Percentiles rank a stretch among this genome's conserved stretches.
Evolutionary conservation across 2,797 vertebrate species (phyloP).

Genomic region (Lerista edwardsae): DNA sequence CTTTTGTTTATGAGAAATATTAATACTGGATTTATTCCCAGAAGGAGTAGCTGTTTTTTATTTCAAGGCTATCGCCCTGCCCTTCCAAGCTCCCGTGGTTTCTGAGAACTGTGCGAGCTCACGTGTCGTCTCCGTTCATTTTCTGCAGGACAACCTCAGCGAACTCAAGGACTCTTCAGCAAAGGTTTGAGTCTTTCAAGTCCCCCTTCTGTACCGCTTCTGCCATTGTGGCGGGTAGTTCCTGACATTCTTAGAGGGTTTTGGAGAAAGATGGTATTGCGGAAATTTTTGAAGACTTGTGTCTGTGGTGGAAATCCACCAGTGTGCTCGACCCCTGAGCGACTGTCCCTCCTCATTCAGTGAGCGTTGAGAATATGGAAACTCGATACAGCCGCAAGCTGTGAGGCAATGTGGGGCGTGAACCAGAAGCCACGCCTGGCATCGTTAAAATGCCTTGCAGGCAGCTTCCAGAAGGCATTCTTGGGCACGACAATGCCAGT

Average conservation of each 20-base stretch:
- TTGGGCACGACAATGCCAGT: too few species aligned
- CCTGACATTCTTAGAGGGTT: background rate
- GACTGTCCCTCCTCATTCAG: too few species aligned
- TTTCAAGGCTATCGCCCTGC: constrained; percentile 84
- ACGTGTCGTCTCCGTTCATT: constrained; percentile 99
- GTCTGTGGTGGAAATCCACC: too few species aligned
- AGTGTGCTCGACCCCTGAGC: too few species aligned
- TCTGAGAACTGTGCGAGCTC: constrained; percentile 97
- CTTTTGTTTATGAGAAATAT: constrained; percentile 72
- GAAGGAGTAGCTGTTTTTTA: constrained; percentile 91
- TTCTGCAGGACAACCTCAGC: constrained; percentile 98
- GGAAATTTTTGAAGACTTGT: too few species aligned
- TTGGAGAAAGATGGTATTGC: background rate
- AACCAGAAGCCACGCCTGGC: too few species aligned
- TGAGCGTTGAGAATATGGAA: background rate
- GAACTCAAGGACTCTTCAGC: constrained; percentile 97
- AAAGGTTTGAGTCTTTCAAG: constrained; percentile 94
- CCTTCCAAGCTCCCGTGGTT: constrained; percentile 86
- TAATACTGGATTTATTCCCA: constrained; percentile 91
- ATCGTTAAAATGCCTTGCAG: too few species aligned
- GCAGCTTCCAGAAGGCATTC: too few species aligned
- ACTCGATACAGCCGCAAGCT: background rate
- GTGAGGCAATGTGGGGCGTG: too few species aligned
- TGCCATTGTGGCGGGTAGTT: constrained; percentile 29
- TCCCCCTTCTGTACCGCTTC: constrained; percentile 58